Conservation (phyloP, 1,140 invertebrate species). For the Caenorhabditis remanei region DNA sequence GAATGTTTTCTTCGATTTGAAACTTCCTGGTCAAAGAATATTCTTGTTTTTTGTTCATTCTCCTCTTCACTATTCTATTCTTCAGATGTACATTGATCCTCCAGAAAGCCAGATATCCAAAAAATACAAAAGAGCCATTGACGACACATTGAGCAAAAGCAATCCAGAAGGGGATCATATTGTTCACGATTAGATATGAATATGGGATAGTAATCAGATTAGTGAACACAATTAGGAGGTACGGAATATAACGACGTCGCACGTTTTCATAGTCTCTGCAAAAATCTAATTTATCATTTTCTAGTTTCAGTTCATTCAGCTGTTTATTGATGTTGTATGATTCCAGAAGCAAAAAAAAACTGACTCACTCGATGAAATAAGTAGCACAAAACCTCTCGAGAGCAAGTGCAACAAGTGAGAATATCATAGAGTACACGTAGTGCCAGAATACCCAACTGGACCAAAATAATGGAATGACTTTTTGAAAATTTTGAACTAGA, state of each 20-base stretch:
- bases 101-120: neutral
- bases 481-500: neutral
- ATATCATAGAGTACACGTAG: neutral
- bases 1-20: constrained; percentile 10
- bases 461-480: neutral
- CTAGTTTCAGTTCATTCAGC: neutral
- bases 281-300: too few relatives aligned
- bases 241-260: neutral
- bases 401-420: neutral
- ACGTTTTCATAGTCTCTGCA: constrained; percentile 2
- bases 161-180: neutral
- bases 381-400: neutral
- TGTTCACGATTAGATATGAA: neutral
- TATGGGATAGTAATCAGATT: neutral
- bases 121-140: neutral
- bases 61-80: neutral
- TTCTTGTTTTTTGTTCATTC: neutral
- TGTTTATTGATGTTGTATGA: neutral
- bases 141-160: neutral
- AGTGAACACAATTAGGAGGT: neutral
- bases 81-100: neutral
- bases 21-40: neutral
- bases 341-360: neutral
- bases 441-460: neutral
- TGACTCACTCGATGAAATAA: neutral